Evolutionary conservation across 2,113 vertebrate species (phyloP).

Genomic region (Rhodinocichla rosea): DNA sequence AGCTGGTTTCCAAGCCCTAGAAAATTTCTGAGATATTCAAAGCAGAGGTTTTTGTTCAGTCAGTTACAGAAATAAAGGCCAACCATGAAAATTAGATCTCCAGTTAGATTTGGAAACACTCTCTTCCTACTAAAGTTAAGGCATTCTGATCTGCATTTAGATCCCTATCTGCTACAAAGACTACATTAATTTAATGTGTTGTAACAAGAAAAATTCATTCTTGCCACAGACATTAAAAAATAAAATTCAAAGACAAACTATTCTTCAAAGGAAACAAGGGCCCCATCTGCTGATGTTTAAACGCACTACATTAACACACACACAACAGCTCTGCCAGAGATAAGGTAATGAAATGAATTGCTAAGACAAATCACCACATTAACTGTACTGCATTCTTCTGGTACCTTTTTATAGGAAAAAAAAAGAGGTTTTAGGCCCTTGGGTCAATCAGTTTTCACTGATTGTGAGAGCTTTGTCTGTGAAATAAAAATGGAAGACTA

Average conservation of each 20-base stretch:
- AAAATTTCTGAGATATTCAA: slow-evolving; percentile 14
- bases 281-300: slow-evolving; percentile 83
- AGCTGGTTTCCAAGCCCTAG: background rate
- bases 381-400: background rate
- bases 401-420: background rate
- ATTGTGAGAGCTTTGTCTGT: background rate
- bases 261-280: slow-evolving; percentile 82
- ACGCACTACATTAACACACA: slow-evolving; percentile 73
- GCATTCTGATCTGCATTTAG: background rate
- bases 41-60: slow-evolving; percentile 14
- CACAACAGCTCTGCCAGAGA: background rate
- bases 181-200: slow-evolving; percentile 56
- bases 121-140: background rate
- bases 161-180: slow-evolving; percentile 56
- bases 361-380: slow-evolving; percentile 35
- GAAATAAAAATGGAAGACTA: background rate
- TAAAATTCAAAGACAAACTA: slow-evolving; percentile 60
- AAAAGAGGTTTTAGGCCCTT: slow-evolving; percentile 11
- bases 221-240: slow-evolving; percentile 56
- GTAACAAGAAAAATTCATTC: slow-evolving; percentile 56
- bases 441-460: background rate
- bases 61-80: background rate
- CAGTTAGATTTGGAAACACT: slow-evolving; percentile 12
- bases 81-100: slow-evolving; percentile 39
- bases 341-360: slow-evolving; percentile 9